Evolutionary conservation across 2,797 vertebrate genomes (phyloP).

Genomic region (Melanotaenia parkinsoni): DNA sequence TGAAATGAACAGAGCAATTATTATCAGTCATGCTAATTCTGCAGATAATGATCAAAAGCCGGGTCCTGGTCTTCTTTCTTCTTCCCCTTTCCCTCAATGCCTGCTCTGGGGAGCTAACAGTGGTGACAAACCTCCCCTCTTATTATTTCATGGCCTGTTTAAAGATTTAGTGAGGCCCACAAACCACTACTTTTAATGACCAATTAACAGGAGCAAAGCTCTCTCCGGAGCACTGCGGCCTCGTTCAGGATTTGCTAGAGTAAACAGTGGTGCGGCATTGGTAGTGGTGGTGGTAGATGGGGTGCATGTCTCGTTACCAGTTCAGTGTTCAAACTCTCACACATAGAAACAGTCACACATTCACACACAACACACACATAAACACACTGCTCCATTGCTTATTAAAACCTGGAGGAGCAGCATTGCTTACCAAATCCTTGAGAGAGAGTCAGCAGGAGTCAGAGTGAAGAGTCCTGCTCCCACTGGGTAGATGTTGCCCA

Average conservation of each 20-base stretch:
- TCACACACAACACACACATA: slow-evolving; percentile 53
- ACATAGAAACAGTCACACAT: slow-evolving; percentile 57
- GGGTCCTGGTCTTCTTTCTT: slow-evolving; percentile 65
- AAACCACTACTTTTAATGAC: slow-evolving; percentile 87
- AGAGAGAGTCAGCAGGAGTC: slow-evolving; percentile 75
- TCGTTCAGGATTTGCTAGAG: slow-evolving; percentile 80
- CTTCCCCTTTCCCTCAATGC: slow-evolving; percentile 52
- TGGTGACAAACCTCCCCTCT: slow-evolving; percentile 78
- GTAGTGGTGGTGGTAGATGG: slow-evolving; percentile 53
- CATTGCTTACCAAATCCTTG: slow-evolving; percentile 78
- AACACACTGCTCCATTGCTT: slow-evolving; percentile 72
- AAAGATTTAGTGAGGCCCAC: slow-evolving; percentile 86
- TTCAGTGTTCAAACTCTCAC: slow-evolving; percentile 63
- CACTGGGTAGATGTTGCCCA: slow-evolving; percentile 60
- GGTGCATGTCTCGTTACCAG: slow-evolving; percentile 72
- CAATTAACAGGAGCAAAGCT: slow-evolving; percentile 85
- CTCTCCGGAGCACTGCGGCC: slow-evolving; percentile 69
- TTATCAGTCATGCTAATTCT: slow-evolving; percentile 82
- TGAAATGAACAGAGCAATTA: slow-evolving; percentile 81
- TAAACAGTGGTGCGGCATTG: slow-evolving; percentile 75
- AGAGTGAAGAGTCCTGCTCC: slow-evolving; percentile 73
- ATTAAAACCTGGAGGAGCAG: slow-evolving; percentile 81
- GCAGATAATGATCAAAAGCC: slow-evolving; percentile 83
- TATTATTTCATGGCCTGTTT: slow-evolving; percentile 86
- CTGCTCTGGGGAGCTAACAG: slow-evolving; percentile 75